Conservation (phyloP, 1,140 invertebrate genomes). For the Drosophila insularis region DNA sequence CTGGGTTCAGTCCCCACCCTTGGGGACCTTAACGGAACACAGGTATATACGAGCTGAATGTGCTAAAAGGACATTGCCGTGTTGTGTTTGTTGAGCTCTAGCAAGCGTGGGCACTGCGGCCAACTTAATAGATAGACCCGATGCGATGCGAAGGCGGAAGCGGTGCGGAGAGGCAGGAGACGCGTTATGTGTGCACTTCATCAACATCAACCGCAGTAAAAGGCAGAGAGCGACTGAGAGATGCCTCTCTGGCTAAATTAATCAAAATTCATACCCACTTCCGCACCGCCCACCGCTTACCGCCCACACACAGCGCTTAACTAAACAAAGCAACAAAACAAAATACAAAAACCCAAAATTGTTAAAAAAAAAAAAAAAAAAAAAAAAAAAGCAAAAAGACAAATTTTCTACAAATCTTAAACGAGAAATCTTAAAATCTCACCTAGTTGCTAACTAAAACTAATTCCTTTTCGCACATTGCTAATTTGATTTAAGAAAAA, state of each 20-base stretch:
- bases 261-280: background rate
- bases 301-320: background rate
- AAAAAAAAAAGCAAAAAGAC: too few relatives aligned
- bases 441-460: too few relatives aligned
- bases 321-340: conserved; percentile 5
- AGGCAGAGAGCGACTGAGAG: conserved; percentile 30
- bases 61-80: conserved; percentile 68
- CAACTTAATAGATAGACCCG: background rate
- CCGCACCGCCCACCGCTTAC: background rate
- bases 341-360: background rate
- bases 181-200: conserved; percentile 65
- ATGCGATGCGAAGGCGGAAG: background rate
- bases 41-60: conserved; percentile 44
- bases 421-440: too few relatives aligned
- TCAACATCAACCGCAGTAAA: conserved; percentile 69
- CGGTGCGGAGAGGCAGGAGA: background rate
- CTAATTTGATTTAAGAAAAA: background rate
- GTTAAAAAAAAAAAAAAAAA: too few relatives aligned
- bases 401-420: too few relatives aligned
- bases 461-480: too few relatives aligned
- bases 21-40: conserved; percentile 35
- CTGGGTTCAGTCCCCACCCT: background rate
- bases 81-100: conserved; percentile 39
- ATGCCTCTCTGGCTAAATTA: conserved; percentile 2
- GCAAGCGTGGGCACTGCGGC: background rate